Percentiles rank a stretch among this genome's conserved stretches.
Conservation (phyloP, 2,113 vertebrate species). For the Xiphorhynchus elegans region DNA sequence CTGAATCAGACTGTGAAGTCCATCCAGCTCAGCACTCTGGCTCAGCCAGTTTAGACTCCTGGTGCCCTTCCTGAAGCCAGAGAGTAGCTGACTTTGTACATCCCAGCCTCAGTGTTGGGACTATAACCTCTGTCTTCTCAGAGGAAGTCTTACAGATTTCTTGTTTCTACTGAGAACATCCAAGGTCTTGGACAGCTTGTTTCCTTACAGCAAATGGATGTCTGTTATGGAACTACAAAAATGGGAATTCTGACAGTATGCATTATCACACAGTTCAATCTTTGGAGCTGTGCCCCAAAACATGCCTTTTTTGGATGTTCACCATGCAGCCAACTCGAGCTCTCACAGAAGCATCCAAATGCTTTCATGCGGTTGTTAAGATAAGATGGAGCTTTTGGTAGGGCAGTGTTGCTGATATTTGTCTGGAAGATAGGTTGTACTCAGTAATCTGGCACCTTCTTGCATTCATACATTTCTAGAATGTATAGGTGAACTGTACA, state of each 20-base stretch:
- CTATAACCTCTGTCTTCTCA: background rate
- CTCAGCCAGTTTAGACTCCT: background rate
- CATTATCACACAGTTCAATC: background rate
- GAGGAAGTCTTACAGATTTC: background rate
- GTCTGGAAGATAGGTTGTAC: background rate
- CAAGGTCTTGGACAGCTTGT: background rate
- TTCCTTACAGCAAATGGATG: background rate
- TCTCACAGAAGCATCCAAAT: background rate
- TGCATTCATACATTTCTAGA: rapidly evolving
- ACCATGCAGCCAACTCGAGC: background rate
- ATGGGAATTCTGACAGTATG: background rate
- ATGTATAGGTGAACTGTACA: background rate
- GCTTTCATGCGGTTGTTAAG: background rate
- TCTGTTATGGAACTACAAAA: background rate
- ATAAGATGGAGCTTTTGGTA: background rate
- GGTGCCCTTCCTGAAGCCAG: background rate
- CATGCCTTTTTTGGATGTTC: background rate
- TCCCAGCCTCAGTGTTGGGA: background rate
- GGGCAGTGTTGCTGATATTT: background rate
- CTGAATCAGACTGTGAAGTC: background rate
- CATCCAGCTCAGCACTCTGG: background rate
- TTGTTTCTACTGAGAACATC: background rate
- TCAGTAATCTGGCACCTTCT: background rate
- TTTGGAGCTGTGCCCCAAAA: background rate
- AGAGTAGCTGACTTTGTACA: background rate